phyloP scores from a whole-genome alignment of 2,113 vertebrate genomes.

The Pionites leucogaster region DNA sequence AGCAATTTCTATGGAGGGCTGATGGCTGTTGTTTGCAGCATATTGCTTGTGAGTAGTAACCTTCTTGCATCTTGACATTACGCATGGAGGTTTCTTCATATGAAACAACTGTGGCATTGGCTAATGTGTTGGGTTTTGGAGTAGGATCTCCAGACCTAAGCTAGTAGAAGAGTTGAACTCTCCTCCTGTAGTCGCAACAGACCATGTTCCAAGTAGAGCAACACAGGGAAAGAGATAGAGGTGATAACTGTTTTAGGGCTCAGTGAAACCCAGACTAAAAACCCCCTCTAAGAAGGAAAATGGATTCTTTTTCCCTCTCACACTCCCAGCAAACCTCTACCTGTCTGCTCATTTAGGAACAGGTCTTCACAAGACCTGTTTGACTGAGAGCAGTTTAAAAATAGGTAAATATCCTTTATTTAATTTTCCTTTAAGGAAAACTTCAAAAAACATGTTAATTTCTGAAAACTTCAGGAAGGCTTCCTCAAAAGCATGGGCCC shows the following conservation, averaged over 20 bases:
- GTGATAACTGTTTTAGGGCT: neutral
- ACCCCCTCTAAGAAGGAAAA: neutral
- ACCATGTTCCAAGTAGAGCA: too few relatives aligned
- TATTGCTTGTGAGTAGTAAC: neutral
- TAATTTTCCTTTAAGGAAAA: neutral
- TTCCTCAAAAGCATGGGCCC: neutral
- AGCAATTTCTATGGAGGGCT: neutral
- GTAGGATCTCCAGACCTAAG: neutral
- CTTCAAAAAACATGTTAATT: neutral
- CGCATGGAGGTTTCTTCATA: accelerated
- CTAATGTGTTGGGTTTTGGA: neutral
- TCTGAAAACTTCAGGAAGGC: neutral
- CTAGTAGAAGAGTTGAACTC: neutral
- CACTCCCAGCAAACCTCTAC: neutral
- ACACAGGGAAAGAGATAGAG: neutral
- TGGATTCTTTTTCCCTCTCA: neutral
- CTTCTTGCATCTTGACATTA: neutral
- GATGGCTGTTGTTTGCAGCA: neutral
- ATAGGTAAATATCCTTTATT: neutral
- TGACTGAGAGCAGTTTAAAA: neutral
- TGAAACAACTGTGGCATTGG: neutral
- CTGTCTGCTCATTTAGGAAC: neutral
- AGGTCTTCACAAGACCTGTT: neutral
- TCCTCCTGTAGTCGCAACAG: neutral
- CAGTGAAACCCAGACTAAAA: neutral